Evolutionary conservation across 2,888 invertebrate genomes (phyloP).

Genomic region (Dryomyza anilis): DNA sequence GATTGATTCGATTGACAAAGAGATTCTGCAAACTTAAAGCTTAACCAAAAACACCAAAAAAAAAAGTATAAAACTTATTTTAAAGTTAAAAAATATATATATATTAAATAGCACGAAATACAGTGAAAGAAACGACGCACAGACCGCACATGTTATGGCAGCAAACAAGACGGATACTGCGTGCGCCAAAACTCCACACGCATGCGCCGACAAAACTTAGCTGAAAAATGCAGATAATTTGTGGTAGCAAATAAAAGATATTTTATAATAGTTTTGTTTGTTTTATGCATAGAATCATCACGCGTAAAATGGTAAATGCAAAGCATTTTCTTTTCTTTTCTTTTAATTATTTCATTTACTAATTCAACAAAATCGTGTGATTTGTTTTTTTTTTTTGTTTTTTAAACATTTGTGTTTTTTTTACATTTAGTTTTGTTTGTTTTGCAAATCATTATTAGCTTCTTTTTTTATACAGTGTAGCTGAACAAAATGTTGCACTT

Average conservation of each 20-base stretch:
- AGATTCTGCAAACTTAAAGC: conserved; percentile 53
- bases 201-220: no score
- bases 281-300: no score
- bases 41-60: neutral
- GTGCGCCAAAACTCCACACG: no score
- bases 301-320: neutral
- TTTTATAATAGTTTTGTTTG: no score
- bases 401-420: neutral
- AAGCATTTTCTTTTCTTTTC: neutral
- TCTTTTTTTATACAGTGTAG: no score
- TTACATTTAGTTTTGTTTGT: neutral
- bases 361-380: neutral
- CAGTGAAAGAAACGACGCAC: conserved; percentile 5
- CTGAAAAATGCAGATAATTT: neutral
- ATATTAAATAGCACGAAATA: no score
- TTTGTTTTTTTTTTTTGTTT: neutral
- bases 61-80: neutral
- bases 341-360: neutral
- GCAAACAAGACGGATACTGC: conserved; percentile 20
- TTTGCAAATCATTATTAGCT: no score
- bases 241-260: conserved; percentile 12
- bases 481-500: no score
- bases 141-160: conserved; percentile 21
- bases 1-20: conserved; percentile 53
- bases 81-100: neutral